phyloP scores from a whole-genome alignment of 2,888 invertebrate species.

The Nebria brevicollis region DNA sequence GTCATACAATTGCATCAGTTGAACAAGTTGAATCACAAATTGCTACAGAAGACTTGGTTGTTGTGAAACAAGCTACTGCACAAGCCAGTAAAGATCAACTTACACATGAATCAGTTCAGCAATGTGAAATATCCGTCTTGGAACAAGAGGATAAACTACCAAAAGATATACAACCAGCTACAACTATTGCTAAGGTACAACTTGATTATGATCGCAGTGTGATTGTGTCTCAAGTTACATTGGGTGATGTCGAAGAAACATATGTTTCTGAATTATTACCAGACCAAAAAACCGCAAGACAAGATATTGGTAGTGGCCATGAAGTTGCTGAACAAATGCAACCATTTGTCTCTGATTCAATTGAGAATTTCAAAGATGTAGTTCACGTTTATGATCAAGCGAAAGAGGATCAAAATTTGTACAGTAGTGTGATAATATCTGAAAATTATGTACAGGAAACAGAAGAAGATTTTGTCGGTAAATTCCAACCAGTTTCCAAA shows the following conservation, averaged over 20 bases:
- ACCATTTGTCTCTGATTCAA: constrained; percentile 54
- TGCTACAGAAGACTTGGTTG: constrained; percentile 54
- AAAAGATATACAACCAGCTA: constrained; percentile 57
- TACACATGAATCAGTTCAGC: constrained; percentile 57
- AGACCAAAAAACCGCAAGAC: constrained; percentile 55
- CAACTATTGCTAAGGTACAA: constrained; percentile 59
- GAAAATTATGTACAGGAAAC: constrained; percentile 65
- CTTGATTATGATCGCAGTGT: constrained; percentile 60
- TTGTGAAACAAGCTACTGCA: constrained; percentile 48
- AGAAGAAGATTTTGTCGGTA: constrained; percentile 64
- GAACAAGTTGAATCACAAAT: constrained; percentile 60
- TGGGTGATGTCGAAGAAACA: constrained; percentile 62
- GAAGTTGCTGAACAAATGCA: constrained; percentile 61
- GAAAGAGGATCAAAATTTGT: constrained; percentile 61
- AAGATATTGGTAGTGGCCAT: constrained; percentile 56
- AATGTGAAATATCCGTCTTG: constrained; percentile 59
- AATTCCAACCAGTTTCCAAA: constrained; percentile 64
- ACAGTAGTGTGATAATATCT: constrained; percentile 64
- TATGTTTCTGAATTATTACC: constrained; percentile 58
- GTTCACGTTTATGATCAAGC: constrained; percentile 57
- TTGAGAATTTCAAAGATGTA: constrained; percentile 51
- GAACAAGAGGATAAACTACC: constrained; percentile 62
- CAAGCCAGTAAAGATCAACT: constrained; percentile 55
- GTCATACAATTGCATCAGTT: constrained; percentile 64
- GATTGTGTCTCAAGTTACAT: constrained; percentile 61